Base-by-base conservation (phyloP, 2,888 invertebrate genomes). In the Bellardia pandia region DNA sequence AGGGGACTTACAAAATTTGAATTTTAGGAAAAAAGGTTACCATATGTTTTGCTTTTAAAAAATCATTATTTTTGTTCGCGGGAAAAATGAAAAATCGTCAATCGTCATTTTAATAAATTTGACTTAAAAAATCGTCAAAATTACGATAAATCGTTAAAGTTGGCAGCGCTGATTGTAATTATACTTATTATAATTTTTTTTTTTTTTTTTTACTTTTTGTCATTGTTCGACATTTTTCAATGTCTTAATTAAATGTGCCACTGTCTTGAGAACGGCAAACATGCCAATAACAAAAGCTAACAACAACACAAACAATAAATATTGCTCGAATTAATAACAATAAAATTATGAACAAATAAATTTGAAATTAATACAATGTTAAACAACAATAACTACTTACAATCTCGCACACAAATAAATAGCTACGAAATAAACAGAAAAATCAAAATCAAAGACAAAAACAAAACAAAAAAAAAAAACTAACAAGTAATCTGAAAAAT, bases 241-340 rank as follows among this genome's bases (percentile, higher is more conserved):
- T 92, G 91, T 90, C 92, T 92, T 92, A 92, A 92, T 92, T 92
- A 92, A 92, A 92, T 92, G 88, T 87, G 86, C 85, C 88, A 88
- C 86, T 89, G 90, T 90, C 90, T 91, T 89, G 88, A 86, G 89
- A 84, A 84, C 86, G 86, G 45, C 71, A 53, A 64, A 78, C 69
- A 53, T 2, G 37, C 23, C n/a, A 23, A 60, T 11, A 30, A 45
- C 68, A 80, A 53, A 51, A 9, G 14, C 23, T 9, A 56, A 23
- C 68, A 78, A 60, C 71, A 83, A 42, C 69, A 58, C 48, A 75
- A 88, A 82, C 72, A 84, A 66, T 76, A 86, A 81, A 60, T 78
- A 71, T 68, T 58, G 66, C 56, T 75, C 74, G 58, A 74, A 81
- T 81, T 81, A 86, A 81, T 75, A 75, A 74, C 60, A 88, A 85